Evolutionary conservation across 2,113 vertebrate genomes (phyloP).

Genomic region (Alexandromys fortis): DNA sequence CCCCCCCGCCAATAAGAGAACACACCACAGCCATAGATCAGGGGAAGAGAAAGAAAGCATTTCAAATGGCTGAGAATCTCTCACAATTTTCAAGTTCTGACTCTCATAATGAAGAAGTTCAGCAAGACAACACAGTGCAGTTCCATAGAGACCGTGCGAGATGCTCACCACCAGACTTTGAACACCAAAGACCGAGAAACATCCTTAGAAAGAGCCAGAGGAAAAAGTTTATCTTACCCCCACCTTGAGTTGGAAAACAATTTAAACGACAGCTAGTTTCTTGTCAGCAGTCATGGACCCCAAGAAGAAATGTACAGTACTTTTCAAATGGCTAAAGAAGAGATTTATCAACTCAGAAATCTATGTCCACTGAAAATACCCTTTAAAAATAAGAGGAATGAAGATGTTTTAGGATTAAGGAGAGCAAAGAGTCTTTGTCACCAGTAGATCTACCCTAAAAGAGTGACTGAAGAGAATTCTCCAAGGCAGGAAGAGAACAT

Average conservation of each 20-base stretch:
- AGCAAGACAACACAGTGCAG: not conserved
- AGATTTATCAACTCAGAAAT: not conserved
- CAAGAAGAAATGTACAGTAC: not conserved
- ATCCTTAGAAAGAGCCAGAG: not conserved
- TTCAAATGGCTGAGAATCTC: not conserved
- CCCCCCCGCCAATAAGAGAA: not conserved
- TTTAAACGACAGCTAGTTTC: not conserved
- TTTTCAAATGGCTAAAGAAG: conserved; percentile 19
- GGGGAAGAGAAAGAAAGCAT: not conserved
- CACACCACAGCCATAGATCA: not conserved
- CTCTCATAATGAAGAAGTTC: not conserved
- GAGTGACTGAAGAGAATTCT: not conserved
- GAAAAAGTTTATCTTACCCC: not conserved
- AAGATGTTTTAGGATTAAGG: conserved; percentile 3
- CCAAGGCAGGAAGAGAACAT: not conserved
- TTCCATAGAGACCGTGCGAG: not conserved
- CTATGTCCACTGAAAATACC: not conserved
- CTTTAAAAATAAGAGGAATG: not conserved
- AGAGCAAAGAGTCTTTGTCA: not conserved
- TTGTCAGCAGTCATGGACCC: not conserved
- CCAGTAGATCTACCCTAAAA: not conserved
- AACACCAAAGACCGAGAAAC: not conserved
- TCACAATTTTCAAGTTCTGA: not conserved
- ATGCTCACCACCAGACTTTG: not conserved
- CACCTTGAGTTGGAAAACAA: not conserved